Conservation (phyloP, 2,797 vertebrate species). For the Percopsis omiscomaycus region DNA sequence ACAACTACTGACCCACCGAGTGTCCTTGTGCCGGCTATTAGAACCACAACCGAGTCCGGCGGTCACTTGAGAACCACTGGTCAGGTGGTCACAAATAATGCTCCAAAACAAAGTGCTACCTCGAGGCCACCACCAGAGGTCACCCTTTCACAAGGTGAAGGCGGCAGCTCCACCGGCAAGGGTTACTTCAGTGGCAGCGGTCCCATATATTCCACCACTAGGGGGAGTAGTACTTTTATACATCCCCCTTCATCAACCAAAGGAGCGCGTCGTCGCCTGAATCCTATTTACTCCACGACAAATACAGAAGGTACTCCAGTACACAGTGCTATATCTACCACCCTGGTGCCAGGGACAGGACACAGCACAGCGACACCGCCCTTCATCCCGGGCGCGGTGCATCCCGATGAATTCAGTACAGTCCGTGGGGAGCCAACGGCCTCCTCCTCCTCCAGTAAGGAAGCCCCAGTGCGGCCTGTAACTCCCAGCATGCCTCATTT, state of each 20-base stretch:
- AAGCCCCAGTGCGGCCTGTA: constrained; percentile 73
- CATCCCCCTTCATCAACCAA: neutral
- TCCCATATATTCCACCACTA: constrained; percentile 21
- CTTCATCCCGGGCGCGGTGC: constrained; percentile 28
- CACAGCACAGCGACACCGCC: constrained; percentile 48
- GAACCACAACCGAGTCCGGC: constrained; percentile 12
- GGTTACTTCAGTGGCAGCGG: constrained; percentile 26
- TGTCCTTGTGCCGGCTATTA: neutral
- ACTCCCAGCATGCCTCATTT: constrained; percentile 69
- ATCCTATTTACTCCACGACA: constrained; percentile 46
- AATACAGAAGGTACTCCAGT: constrained; percentile 18
- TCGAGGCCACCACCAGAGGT: constrained; percentile 33
- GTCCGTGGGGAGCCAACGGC: constrained; percentile 64
- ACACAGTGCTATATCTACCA: constrained; percentile 6
- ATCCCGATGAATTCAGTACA: constrained; percentile 42
- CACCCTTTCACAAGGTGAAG: constrained; percentile 15
- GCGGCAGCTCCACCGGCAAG: constrained; percentile 1
- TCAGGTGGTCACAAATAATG: constrained; percentile 8
- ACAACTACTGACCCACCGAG: constrained; percentile 23
- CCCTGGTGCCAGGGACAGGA: constrained; percentile 27
- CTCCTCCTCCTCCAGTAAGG: constrained; percentile 66
- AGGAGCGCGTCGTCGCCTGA: constrained; percentile 38
- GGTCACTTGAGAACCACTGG: constrained; percentile 30
- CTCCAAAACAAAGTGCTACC: constrained; percentile 6
- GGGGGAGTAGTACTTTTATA: too few species aligned